Evolutionary conservation across 2,797 vertebrate species (phyloP).

Genomic region (Fistularia tabacaria): DNA sequence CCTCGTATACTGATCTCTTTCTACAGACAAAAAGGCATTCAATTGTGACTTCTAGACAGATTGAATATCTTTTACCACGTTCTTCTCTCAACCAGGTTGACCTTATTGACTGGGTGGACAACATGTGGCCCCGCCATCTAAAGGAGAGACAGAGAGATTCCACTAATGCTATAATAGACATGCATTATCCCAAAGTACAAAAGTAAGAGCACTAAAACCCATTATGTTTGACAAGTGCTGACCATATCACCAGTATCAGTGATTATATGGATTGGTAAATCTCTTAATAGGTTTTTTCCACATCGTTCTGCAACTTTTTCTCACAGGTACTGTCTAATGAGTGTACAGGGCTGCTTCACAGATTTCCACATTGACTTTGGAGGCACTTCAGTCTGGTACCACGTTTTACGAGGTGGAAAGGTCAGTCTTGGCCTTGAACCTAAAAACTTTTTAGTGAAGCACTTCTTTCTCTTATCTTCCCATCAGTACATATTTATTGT

Average conservation of each 20-base stretch:
- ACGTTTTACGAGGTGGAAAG: conserved; percentile 95
- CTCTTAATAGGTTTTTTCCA: neutral
- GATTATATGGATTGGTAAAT: neutral
- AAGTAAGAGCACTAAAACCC: conserved; percentile 80
- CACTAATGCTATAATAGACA: conserved; percentile 94
- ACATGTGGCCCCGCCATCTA: conserved; percentile 98
- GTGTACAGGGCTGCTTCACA: conserved; percentile 96
- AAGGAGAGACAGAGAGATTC: conserved; percentile 96
- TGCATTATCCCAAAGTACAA: conserved; percentile 99
- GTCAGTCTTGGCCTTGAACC: conserved; percentile 71
- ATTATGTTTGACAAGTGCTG: neutral
- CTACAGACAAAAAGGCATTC: no score
- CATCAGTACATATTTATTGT: no score
- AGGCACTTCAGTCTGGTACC: conserved; percentile 98
- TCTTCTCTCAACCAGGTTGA: conserved; percentile 80
- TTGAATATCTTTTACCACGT: no score
- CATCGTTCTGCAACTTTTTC: neutral
- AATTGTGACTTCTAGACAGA: no score
- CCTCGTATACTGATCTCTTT: no score
- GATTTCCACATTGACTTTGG: conserved; percentile 98
- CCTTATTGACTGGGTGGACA: conserved; percentile 98
- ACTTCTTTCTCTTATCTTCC: no score
- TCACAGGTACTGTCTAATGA: conserved; percentile 95
- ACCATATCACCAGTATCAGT: neutral
- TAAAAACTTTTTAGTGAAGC: neutral